A percentile compares a stretch with the other conserved stretches of the same genome.
Evolutionary conservation across 2,888 invertebrate species (phyloP).

Genomic region (Cremastinae sp.): DNA sequence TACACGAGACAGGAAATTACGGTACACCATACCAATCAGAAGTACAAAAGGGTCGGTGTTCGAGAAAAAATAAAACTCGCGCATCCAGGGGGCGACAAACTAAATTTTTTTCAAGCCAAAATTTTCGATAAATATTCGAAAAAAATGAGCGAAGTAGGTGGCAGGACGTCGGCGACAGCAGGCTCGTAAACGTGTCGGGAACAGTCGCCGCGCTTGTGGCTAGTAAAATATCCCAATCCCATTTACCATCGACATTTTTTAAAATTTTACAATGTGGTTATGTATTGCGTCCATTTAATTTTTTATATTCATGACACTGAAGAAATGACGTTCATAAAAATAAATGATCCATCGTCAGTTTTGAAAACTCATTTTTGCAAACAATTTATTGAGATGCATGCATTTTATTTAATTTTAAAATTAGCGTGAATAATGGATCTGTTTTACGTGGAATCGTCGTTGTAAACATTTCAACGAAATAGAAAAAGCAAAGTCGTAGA

Average conservation of each 20-base stretch:
- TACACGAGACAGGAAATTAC: conserved; percentile 17
- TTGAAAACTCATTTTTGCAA: background rate
- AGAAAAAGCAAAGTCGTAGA: conserved; percentile 29
- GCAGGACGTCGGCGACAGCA: conserved; percentile 49
- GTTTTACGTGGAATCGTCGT: too few relatives aligned
- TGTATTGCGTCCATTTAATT: conserved; percentile 23
- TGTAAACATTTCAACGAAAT: conserved; percentile 4
- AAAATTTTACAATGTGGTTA: conserved; percentile 55
- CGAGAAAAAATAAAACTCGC: conserved; percentile 29
- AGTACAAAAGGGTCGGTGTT: background rate
- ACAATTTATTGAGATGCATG: too few relatives aligned
- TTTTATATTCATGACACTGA: conserved; percentile 21
- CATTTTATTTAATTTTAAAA: background rate
- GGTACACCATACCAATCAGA: conserved; percentile 3
- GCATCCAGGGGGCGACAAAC: conserved; percentile 17
- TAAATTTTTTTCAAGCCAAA: conserved; percentile 29
- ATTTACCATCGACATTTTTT: conserved; percentile 44
- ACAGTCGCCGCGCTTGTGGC: conserved; percentile 59
- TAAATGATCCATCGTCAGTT: background rate
- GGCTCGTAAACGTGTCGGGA: conserved; percentile 59
- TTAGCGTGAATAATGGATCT: background rate
- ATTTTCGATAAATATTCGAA: conserved; percentile 52
- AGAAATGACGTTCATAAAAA: background rate
- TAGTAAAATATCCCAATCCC: conserved; percentile 54
- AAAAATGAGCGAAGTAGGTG: conserved; percentile 29